Percentiles rank a stretch among this genome's conserved stretches.
Conservation (phyloP, 2,113 vertebrate species). For the Chaetodon trifascialis region DNA sequence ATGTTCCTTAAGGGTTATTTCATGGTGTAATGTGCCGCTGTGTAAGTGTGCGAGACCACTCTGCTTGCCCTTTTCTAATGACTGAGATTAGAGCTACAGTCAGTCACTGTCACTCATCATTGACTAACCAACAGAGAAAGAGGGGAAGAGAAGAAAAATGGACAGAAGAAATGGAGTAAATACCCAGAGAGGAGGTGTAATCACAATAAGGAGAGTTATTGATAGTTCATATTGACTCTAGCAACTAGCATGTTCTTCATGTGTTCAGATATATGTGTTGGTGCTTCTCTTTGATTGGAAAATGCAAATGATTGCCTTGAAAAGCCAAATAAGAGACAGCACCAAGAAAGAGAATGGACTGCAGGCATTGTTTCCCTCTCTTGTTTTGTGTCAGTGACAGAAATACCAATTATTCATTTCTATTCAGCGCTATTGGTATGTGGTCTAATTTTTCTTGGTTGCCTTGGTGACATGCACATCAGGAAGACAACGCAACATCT, state of each 20-base stretch:
- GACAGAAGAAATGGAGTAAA: constrained; percentile 10
- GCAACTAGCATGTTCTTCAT: background rate
- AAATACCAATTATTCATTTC: constrained; percentile 79
- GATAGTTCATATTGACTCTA: background rate
- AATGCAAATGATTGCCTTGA: background rate
- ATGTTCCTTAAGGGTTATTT: constrained; percentile 46
- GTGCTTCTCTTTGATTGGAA: background rate
- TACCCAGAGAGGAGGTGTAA: background rate
- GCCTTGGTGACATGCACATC: constrained; percentile 79
- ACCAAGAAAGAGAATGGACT: background rate
- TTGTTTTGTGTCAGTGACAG: constrained; percentile 60
- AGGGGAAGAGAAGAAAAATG: constrained; percentile 2
- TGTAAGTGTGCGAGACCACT: constrained; percentile 43
- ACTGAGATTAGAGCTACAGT: constrained; percentile 50
- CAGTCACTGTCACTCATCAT: constrained; percentile 42
- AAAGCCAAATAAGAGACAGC: constrained; percentile 1
- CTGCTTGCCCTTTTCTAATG: constrained; percentile 54
- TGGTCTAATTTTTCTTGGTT: constrained; percentile 77
- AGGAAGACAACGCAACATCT: constrained; percentile 46
- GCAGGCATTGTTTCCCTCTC: constrained; percentile 35
- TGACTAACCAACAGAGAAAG: constrained; percentile 7
- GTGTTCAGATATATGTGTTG: background rate
- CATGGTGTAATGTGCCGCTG: constrained; percentile 42
- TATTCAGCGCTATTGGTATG: constrained; percentile 69
- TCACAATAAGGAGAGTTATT: background rate